These are phyloP conservation scores for Lottia scabra DNA, from an alignment of 2,888 invertebrate genomes.

Conservation along the genomic window DNA sequence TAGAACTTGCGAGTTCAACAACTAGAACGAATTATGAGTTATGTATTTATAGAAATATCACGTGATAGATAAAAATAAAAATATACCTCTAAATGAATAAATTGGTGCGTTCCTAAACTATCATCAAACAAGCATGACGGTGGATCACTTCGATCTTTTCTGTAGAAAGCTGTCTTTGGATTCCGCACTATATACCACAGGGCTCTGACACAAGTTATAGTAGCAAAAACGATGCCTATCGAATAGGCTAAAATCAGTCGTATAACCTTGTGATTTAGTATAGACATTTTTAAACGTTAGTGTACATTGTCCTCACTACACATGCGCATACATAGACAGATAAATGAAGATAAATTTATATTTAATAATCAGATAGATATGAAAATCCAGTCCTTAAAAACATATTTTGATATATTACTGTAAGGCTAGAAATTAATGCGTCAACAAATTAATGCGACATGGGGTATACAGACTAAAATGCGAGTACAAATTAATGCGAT, in stretches of 20 bases:
- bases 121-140: constrained; percentile 45
- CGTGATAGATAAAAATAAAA: neutral
- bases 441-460: no score
- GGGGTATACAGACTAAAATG: no score
- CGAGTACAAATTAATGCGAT: no score
- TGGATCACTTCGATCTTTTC: constrained; percentile 36
- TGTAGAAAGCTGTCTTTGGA: constrained; percentile 20
- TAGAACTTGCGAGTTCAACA: no score
- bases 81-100: constrained; percentile 44
- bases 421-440: no score
- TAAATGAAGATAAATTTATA: no score
- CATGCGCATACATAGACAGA: no score
- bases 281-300: neutral
- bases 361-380: no score
- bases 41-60: neutral
- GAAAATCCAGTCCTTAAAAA: no score
- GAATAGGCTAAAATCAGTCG: neutral
- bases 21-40: no score
- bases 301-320: no score
- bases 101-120: constrained; percentile 41
- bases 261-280: neutral
- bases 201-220: neutral
- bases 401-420: no score
- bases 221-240: neutral
- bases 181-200: constrained; percentile 1